A percentile compares a stretch with the other conserved stretches of the same genome.
These are phyloP conservation scores for Cantharis lateralis DNA, from an alignment of 2,888 invertebrate genomes.

Conservation along the genomic window DNA sequence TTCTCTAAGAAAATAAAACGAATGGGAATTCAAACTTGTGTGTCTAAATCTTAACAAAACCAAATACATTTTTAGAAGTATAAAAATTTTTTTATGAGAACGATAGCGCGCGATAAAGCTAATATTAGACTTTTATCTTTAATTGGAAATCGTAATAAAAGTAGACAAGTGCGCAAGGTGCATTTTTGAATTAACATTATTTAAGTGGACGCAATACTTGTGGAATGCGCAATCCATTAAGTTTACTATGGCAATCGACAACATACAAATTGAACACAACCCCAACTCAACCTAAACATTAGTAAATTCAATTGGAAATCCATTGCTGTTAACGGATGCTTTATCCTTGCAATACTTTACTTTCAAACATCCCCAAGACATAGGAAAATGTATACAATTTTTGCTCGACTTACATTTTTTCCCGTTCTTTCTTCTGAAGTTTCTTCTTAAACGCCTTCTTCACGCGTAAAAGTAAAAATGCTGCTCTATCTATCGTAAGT, in stretches of 20 bases:
- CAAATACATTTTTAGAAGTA: background rate
- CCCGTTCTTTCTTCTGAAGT: constrained; percentile 83
- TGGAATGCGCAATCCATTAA: background rate
- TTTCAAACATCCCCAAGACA: background rate
- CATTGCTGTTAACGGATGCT: background rate
- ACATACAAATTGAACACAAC: background rate
- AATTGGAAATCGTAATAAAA: background rate
- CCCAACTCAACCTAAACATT: background rate
- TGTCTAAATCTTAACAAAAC: background rate
- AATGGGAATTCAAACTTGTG: background rate
- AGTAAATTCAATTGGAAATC: background rate
- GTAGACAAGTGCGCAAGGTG: background rate
- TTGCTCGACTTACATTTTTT: constrained; percentile 74
- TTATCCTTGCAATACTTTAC: background rate
- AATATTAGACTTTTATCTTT: background rate
- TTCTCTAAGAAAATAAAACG: background rate
- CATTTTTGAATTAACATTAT: background rate
- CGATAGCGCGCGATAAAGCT: background rate
- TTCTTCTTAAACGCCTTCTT: constrained; percentile 90
- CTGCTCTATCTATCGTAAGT: constrained; percentile 86
- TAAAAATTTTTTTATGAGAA: background rate
- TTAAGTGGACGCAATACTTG: background rate
- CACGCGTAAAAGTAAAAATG: constrained; percentile 83
- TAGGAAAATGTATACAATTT: background rate
- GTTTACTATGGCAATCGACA: background rate